Evolutionary conservation across 2,797 vertebrate species (phyloP).

Genomic region (Lepilemur ruficaudatus): DNA sequence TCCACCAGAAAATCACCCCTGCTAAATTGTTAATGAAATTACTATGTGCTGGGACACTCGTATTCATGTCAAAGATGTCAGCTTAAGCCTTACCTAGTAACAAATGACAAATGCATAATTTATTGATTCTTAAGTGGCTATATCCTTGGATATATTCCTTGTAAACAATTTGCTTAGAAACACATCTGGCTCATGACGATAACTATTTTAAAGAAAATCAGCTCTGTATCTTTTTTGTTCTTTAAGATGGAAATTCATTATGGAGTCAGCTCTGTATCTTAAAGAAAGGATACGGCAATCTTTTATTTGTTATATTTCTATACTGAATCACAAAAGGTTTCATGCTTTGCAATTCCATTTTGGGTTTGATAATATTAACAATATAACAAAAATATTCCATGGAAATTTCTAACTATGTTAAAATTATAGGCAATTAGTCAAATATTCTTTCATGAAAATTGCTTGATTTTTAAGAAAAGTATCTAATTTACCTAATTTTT

Average conservation of each 20-base stretch:
- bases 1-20: slow-evolving; percentile 77
- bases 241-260: background rate
- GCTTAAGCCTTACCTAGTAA: slow-evolving; percentile 78
- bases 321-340: slow-evolving; percentile 10
- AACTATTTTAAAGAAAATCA: slow-evolving; percentile 83
- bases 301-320: slow-evolving; percentile 69
- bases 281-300: slow-evolving; percentile 70
- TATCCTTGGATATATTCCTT: slow-evolving; percentile 84
- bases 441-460: background rate
- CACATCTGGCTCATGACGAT: slow-evolving; percentile 82
- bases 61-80: slow-evolving; percentile 81
- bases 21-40: slow-evolving; percentile 85
- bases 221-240: slow-evolving; percentile 70
- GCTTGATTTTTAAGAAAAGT: background rate
- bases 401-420: background rate
- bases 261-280: slow-evolving; percentile 12
- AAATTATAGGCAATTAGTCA: background rate
- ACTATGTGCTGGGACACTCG: slow-evolving; percentile 79
- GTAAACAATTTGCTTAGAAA: slow-evolving; percentile 85
- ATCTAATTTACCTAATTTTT: background rate
- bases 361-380: background rate
- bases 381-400: background rate
- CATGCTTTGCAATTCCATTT: background rate
- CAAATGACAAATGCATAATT: slow-evolving; percentile 87
- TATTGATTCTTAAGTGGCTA: slow-evolving; percentile 86